These are phyloP conservation scores for Microcebus griseorufus DNA, from an alignment of 2,113 vertebrate genomes.

Conservation along the genomic window DNA sequence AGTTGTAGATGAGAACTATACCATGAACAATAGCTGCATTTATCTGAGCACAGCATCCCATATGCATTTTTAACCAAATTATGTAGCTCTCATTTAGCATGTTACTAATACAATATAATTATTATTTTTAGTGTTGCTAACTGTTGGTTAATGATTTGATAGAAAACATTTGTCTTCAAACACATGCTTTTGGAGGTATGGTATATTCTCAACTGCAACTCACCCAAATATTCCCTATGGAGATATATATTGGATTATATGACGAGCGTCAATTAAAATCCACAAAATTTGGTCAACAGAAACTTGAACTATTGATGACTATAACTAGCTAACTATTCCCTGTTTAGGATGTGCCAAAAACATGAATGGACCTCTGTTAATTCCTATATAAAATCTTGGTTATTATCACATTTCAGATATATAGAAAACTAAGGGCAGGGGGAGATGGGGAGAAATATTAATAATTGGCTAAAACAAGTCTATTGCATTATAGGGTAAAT, in stretches of 20 bases:
- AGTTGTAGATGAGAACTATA: background rate
- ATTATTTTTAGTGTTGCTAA: constrained; percentile 54
- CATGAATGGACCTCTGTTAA: background rate
- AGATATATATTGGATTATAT: constrained; percentile 42
- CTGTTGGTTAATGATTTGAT: constrained; percentile 56
- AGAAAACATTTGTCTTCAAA: constrained; percentile 57
- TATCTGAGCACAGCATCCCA: background rate
- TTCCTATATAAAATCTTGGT: background rate
- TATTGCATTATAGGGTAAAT: background rate
- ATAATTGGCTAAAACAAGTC: background rate
- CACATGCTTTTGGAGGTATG: constrained; percentile 1
- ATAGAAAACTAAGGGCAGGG: background rate
- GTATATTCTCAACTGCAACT: constrained; percentile 19
- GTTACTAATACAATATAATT: constrained; percentile 5
- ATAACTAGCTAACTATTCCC: constrained; percentile 42
- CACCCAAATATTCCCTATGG: background rate
- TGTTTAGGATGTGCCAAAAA: background rate
- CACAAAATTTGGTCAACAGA: constrained; percentile 36
- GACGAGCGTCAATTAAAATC: constrained; percentile 25
- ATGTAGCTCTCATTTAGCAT: background rate
- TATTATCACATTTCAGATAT: background rate
- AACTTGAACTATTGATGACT: constrained; percentile 35
- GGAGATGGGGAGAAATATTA: background rate
- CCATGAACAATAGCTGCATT: background rate
- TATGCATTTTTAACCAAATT: background rate